These are phyloP conservation scores for Periophthalmus modestus DNA, from an alignment of 2,113 vertebrate species.

Conservation along the genomic window DNA sequence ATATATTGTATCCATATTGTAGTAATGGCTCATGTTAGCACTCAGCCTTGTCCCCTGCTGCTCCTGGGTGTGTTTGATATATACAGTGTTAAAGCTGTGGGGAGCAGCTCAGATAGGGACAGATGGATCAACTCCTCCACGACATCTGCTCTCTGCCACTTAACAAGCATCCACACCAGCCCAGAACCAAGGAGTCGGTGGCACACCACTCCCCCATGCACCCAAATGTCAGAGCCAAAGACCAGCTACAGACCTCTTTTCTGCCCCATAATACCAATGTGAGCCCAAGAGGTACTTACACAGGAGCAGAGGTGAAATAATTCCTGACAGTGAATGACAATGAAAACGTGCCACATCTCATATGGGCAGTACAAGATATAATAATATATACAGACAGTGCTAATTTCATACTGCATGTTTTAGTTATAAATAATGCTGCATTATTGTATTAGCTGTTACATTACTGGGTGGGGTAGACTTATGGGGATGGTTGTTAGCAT, in stretches of 20 bases:
- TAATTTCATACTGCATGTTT: not conserved
- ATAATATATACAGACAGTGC: not conserved
- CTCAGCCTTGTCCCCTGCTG: not conserved
- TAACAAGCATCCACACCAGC: slow-evolving; percentile 28
- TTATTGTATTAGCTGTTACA: too few species aligned
- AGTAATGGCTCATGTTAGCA: not conserved
- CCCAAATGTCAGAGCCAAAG: not conserved
- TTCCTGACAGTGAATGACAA: not conserved
- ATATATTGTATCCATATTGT: not conserved
- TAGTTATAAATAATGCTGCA: not conserved
- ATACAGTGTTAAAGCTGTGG: slow-evolving; percentile 25
- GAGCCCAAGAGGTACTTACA: not conserved
- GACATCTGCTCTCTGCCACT: slow-evolving; percentile 49
- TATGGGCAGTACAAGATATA: not conserved
- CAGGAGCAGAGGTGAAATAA: not conserved
- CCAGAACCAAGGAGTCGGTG: slow-evolving; percentile 6
- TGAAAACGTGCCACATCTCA: not conserved
- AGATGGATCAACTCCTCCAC: slow-evolving; percentile 58
- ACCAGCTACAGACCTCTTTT: not conserved
- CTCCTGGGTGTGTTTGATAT: not conserved
- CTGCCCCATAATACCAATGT: not conserved
- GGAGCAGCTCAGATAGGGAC: slow-evolving; percentile 22
- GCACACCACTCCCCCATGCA: not conserved
- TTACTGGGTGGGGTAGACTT: too few species aligned
- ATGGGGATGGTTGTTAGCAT: too few species aligned